These are phyloP conservation scores for Danio kyathit DNA, from an alignment of 2,797 vertebrate genomes.

Conservation along the genomic window DNA sequence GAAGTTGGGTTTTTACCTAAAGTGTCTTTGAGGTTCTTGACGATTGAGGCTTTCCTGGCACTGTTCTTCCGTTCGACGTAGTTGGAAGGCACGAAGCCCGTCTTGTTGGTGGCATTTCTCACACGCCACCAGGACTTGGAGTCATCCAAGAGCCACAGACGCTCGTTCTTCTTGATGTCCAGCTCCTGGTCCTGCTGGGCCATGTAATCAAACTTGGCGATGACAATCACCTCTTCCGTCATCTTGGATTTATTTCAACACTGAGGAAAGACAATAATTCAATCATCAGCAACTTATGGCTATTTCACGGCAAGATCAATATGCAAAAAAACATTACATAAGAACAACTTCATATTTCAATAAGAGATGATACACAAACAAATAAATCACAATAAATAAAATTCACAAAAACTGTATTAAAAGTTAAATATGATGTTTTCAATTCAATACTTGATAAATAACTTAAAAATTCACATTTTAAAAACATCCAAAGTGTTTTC, in stretches of 20 bases:
- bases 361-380: too few relatives aligned
- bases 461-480: too few relatives aligned
- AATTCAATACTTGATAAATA: too few relatives aligned
- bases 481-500: too few relatives aligned
- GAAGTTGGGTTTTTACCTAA: conserved; percentile 78
- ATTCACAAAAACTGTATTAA: too few relatives aligned
- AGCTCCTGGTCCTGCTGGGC: conserved; percentile 95
- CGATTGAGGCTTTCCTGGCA: conserved; percentile 91
- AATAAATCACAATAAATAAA: too few relatives aligned
- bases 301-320: too few relatives aligned
- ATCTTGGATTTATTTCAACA: conserved; percentile 82
- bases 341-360: too few relatives aligned
- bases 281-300: too few relatives aligned
- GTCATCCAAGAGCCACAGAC: conserved; percentile 91
- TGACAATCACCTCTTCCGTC: conserved; percentile 94
- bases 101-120: conserved; percentile 91
- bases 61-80: conserved; percentile 95
- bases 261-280: conserved; percentile 66
- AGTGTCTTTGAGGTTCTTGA: conserved; percentile 93
- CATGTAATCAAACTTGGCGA: conserved; percentile 94
- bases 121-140: conserved; percentile 95
- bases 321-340: too few relatives aligned
- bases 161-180: conserved; percentile 95
- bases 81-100: conserved; percentile 93
- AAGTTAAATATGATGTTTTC: too few relatives aligned